These are phyloP conservation scores for Endomychus coccineus DNA, from an alignment of 2,888 invertebrate species.

Conservation along the genomic window DNA sequence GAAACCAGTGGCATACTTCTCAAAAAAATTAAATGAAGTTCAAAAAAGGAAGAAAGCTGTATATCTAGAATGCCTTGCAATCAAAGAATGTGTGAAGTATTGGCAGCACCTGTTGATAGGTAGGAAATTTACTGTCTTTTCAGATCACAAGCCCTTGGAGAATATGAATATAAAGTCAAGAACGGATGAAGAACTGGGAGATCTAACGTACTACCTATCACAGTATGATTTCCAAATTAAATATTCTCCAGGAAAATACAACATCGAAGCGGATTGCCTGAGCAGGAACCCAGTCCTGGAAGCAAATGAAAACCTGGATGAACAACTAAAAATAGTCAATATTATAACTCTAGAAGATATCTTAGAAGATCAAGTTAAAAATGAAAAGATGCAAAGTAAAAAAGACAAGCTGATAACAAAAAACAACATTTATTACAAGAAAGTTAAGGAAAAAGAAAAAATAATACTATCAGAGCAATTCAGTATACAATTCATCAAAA, in stretches of 20 bases:
- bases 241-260: conserved; percentile 9
- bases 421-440: conserved; percentile 1
- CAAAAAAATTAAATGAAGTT: conserved; percentile 17
- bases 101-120: conserved; percentile 19
- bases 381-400: neutral
- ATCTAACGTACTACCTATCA: conserved; percentile 11
- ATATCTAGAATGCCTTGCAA: conserved; percentile 18
- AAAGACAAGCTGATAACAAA: neutral
- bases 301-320: neutral
- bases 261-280: conserved; percentile 19
- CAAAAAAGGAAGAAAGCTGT: conserved; percentile 18
- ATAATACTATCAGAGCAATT: too few species aligned
- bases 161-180: conserved; percentile 17
- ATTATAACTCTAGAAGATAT: neutral
- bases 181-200: conserved; percentile 17
- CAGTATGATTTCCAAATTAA: conserved; percentile 10
- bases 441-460: too few species aligned
- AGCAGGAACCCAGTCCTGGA: conserved; percentile 3
- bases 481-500: too few species aligned
- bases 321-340: conserved; percentile 1
- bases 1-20: conserved; percentile 18
- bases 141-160: conserved; percentile 19
- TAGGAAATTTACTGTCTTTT: conserved; percentile 14
- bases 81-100: conserved; percentile 17
- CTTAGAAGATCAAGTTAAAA: neutral